These are phyloP conservation scores for Capreolus pygargus DNA, from an alignment of 2,113 vertebrate species.

Conservation along the genomic window DNA sequence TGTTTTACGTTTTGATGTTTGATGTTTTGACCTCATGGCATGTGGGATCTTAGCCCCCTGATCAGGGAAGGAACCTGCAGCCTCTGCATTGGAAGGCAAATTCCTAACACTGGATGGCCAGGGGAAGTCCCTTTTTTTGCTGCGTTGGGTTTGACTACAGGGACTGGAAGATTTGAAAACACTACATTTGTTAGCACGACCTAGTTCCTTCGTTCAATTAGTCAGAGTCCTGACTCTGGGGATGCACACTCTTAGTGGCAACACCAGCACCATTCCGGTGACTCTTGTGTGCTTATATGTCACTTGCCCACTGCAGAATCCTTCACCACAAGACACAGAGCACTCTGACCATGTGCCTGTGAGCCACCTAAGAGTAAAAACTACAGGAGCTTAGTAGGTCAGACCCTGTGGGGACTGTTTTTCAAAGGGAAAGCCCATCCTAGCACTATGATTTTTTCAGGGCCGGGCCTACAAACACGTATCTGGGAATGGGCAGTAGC, in stretches of 20 bases:
- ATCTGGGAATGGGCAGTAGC: background rate
- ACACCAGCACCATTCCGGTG: conserved; percentile 38
- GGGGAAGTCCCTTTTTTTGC: background rate
- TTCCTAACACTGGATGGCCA: background rate
- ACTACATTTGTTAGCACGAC: conserved; percentile 56
- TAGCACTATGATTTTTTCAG: background rate
- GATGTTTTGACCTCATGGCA: no score
- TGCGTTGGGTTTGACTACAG: background rate
- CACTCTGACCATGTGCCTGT: conserved; percentile 85
- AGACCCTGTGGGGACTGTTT: background rate
- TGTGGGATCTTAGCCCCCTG: background rate
- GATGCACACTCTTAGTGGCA: conserved; percentile 71
- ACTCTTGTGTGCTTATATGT: conserved; percentile 80
- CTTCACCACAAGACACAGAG: conserved; percentile 85
- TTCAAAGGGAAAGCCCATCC: background rate
- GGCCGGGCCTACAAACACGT: background rate
- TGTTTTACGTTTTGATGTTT: background rate
- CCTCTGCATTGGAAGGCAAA: background rate
- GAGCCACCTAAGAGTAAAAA: conserved; percentile 82
- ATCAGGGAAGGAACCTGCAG: background rate
- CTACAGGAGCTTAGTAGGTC: background rate
- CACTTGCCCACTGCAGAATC: conserved; percentile 82
- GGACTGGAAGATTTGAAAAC: background rate
- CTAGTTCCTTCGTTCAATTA: conserved; percentile 75
- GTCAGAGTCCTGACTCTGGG: conserved; percentile 62